Evolutionary conservation across 2,113 vertebrate genomes (phyloP).

Genomic region (Scomber colias): DNA sequence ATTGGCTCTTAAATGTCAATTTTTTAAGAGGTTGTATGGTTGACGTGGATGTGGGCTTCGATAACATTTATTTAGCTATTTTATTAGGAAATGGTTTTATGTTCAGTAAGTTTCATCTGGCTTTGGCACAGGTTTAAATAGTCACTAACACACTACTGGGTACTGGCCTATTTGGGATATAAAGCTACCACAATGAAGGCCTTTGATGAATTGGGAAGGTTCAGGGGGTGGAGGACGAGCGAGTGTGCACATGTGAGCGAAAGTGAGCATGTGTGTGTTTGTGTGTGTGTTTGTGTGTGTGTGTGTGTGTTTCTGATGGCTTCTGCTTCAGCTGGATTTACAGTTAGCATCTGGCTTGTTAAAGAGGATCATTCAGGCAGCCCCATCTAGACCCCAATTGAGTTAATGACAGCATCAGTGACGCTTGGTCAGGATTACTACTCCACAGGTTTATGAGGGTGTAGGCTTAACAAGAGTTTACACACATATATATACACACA

Average conservation of each 20-base stretch:
- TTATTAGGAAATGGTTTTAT: constrained; percentile 59
- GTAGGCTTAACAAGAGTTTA: constrained; percentile 23
- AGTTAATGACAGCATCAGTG: constrained; percentile 45
- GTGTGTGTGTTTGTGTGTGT: not conserved
- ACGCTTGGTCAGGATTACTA: constrained; percentile 40
- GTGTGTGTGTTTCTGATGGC: constrained; percentile 6
- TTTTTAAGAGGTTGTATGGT: constrained; percentile 26
- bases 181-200: constrained; percentile 53
- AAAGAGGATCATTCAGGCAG: constrained; percentile 45
- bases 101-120: constrained; percentile 52
- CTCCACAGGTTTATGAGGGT: constrained; percentile 38
- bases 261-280: not conserved
- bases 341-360: constrained; percentile 58
- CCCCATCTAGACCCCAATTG: constrained; percentile 13
- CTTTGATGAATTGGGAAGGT: constrained; percentile 56
- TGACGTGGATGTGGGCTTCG: constrained; percentile 35
- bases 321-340: constrained; percentile 37
- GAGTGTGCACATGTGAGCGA: constrained; percentile 6
- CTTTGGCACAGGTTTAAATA: constrained; percentile 52
- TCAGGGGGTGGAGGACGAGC: constrained; percentile 3
- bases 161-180: constrained; percentile 56
- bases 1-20: constrained; percentile 56
- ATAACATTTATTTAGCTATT: constrained; percentile 34
- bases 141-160: constrained; percentile 28
- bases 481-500: constrained; percentile 13